These are phyloP conservation scores for Danaus chrysippus DNA, from an alignment of 2,888 invertebrate genomes.

Conservation along the genomic window DNA sequence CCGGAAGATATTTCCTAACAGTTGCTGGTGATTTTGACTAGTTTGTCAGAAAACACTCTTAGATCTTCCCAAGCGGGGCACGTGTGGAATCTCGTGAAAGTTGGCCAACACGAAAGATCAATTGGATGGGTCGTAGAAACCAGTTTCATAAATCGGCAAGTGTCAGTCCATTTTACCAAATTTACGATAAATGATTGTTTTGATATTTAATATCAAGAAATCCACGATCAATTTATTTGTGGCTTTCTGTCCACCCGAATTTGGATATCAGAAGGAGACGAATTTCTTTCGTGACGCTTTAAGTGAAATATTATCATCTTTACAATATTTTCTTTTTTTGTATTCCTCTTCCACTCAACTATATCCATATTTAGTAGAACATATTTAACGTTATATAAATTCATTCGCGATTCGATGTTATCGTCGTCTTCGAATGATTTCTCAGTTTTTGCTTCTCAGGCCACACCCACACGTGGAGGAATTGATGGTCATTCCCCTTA, in stretches of 20 bases:
- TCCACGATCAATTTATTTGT: neutral
- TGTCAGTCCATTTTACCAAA: conserved; percentile 25
- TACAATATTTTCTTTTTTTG: neutral
- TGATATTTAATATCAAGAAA: conserved; percentile 3
- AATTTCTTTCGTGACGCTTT: neutral
- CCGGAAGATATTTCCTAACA: neutral
- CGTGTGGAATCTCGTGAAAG: conserved; percentile 75
- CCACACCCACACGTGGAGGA: conserved; percentile 14
- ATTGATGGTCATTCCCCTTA: conserved; percentile 26
- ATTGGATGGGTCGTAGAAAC: conserved; percentile 64
- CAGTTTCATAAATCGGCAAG: conserved; percentile 70
- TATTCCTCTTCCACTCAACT: too few relatives aligned
- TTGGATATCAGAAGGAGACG: neutral
- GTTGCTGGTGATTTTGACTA: neutral
- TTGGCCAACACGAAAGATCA: conserved; percentile 68
- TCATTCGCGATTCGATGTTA: neutral
- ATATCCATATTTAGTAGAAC: too few relatives aligned
- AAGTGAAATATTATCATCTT: neutral
- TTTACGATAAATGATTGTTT: conserved; percentile 24
- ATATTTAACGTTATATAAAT: neutral
- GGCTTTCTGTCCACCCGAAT: neutral
- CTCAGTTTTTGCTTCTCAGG: conserved; percentile 8
- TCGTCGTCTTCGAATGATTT: neutral
- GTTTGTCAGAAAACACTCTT: conserved; percentile 31
- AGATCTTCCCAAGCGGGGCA: conserved; percentile 48